These are phyloP conservation scores for Endotricha flammealis DNA, from an alignment of 2,888 invertebrate species.

Conservation along the genomic window DNA sequence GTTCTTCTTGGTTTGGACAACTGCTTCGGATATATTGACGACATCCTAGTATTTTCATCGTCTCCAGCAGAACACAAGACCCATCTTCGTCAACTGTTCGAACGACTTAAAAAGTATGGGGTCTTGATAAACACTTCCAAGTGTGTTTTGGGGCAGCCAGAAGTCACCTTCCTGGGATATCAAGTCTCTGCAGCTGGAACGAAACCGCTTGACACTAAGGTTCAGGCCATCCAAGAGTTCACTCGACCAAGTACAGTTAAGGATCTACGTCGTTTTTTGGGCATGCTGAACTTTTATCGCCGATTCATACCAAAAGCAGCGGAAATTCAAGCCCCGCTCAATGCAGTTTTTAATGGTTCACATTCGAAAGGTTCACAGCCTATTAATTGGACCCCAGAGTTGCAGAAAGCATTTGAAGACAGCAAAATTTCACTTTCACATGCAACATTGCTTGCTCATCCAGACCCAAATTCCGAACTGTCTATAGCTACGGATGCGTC, in stretches of 20 bases:
- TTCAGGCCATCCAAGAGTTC: constrained; percentile 5
- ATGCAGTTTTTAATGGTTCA: background rate
- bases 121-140: constrained; percentile 12
- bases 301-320: constrained; percentile 34
- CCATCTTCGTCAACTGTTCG: constrained; percentile 12
- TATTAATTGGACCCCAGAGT: background rate
- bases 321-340: background rate
- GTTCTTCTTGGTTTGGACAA: constrained; percentile 4
- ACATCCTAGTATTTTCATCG: constrained; percentile 8
- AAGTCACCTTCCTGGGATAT: constrained; percentile 14
- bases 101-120: constrained; percentile 8
- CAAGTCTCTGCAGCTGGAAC: constrained; percentile 7
- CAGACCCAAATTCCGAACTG: constrained; percentile 22
- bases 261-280: constrained; percentile 15
- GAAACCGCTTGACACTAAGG: constrained; percentile 6
- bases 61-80: constrained; percentile 5
- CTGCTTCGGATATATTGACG: constrained; percentile 8
- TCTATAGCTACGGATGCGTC: constrained; percentile 38
- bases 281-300: constrained; percentile 22
- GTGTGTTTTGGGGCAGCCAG: constrained; percentile 10
- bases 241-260: constrained; percentile 11
- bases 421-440: background rate
- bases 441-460: constrained; percentile 11
- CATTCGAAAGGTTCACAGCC: background rate
- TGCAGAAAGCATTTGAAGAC: background rate